phyloP scores from a whole-genome alignment of 2,888 invertebrate species.

The Athalia rosae region DNA sequence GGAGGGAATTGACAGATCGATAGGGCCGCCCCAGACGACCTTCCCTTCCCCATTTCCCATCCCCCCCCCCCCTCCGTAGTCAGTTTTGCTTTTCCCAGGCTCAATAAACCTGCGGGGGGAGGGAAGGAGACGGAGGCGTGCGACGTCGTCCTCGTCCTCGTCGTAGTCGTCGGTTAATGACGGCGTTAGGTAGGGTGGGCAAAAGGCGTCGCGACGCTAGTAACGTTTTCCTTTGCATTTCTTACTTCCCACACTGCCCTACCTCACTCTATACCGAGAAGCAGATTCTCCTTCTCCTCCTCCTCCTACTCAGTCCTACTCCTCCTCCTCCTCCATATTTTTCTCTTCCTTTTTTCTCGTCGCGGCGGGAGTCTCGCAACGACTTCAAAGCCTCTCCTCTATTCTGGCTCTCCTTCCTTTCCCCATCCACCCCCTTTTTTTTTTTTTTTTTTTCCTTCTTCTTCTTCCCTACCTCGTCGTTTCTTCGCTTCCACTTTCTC shows the following conservation, averaged over 20 bases:
- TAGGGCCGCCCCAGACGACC: slow-evolving; percentile 71
- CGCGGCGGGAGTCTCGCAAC: no score
- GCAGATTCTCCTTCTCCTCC: slow-evolving; percentile 28
- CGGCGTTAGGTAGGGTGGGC: not conserved
- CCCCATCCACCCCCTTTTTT: not conserved
- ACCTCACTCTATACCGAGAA: slow-evolving; percentile 59
- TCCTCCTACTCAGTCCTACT: no score
- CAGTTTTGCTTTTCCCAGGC: slow-evolving; percentile 44
- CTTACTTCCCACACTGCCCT: slow-evolving; percentile 60
- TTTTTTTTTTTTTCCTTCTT: slow-evolving; percentile 46
- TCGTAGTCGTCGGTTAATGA: not conserved
- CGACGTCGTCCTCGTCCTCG: not conserved
- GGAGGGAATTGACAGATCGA: slow-evolving; percentile 72
- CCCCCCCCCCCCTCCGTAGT: slow-evolving; percentile 46
- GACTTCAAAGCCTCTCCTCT: no score
- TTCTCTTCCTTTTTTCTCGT: no score
- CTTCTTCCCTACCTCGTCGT: slow-evolving; percentile 66
- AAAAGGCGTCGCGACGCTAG: slow-evolving; percentile 49
- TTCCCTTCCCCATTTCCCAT: slow-evolving; percentile 58
- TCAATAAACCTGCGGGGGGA: slow-evolving; percentile 48
- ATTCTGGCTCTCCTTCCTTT: no score
- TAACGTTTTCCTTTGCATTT: slow-evolving; percentile 12
- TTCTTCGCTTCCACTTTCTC: slow-evolving; percentile 36
- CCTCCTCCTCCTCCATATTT: slow-evolving; percentile 45
- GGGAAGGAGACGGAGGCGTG: slow-evolving; percentile 15